A percentile compares a stretch with the other conserved stretches of the same genome.
These are phyloP conservation scores for Drosophila paulistorum DNA, from an alignment of 1,140 invertebrate genomes.

Conservation along the genomic window DNA sequence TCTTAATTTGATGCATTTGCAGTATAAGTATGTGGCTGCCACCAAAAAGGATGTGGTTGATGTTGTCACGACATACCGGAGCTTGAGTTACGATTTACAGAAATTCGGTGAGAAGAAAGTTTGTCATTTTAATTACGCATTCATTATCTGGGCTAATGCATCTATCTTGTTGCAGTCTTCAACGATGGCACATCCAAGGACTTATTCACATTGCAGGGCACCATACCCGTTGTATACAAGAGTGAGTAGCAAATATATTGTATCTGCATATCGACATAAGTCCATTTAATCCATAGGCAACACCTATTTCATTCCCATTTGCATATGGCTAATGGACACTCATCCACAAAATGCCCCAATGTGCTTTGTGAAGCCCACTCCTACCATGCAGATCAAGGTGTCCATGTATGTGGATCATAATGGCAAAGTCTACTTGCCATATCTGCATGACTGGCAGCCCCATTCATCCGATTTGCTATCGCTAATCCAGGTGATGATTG, in stretches of 20 bases:
- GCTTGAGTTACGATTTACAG: slow-evolving; percentile 69
- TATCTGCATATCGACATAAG: background rate
- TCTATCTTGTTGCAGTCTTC: slow-evolving; percentile 87
- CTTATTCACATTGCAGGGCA: slow-evolving; percentile 93
- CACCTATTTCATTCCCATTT: slow-evolving; percentile 98
- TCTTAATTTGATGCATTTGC: slow-evolving; percentile 12
- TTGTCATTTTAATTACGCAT: slow-evolving; percentile 4
- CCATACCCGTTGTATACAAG: slow-evolving; percentile 96
- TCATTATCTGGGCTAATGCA: background rate
- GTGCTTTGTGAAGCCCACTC: slow-evolving; percentile 97
- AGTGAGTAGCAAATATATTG: slow-evolving; percentile 83
- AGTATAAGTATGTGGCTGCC: slow-evolving; percentile 79
- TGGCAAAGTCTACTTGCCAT: slow-evolving; percentile 98
- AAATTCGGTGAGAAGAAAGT: slow-evolving; percentile 60
- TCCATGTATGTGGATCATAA: slow-evolving; percentile 97
- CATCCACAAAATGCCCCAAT: slow-evolving; percentile 99
- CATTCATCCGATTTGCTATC: slow-evolving; percentile 92
- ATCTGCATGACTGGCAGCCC: slow-evolving; percentile 97
- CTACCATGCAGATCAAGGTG: slow-evolving; percentile 97
- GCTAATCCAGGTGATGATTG: slow-evolving; percentile 95
- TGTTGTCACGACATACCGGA: slow-evolving; percentile 69
- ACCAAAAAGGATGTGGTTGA: slow-evolving; percentile 80
- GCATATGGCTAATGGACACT: slow-evolving; percentile 98
- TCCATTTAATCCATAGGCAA: slow-evolving; percentile 84
- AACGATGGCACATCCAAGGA: slow-evolving; percentile 94